phyloP scores from a whole-genome alignment of 2,113 vertebrate species.

The Myotis yumanensis region DNA sequence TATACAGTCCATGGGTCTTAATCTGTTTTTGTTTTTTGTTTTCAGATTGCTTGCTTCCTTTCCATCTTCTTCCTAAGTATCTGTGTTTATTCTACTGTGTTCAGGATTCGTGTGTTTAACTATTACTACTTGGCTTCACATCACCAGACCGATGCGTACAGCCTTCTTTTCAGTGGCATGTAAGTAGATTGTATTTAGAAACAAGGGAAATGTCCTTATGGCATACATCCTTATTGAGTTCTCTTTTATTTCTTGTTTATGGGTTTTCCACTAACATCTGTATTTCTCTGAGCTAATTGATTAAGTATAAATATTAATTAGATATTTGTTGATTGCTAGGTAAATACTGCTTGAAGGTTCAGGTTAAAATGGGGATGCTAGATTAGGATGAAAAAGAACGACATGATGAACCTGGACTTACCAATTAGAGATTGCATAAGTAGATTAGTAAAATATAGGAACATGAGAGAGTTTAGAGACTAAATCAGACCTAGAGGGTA shows the following conservation, averaged over 20 bases:
- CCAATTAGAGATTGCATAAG: neutral
- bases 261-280: neutral
- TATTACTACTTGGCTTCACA: slow-evolving; percentile 95
- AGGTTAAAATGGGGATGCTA: neutral
- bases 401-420: neutral
- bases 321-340: neutral
- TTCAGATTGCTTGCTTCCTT: slow-evolving; percentile 93
- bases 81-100: slow-evolving; percentile 96
- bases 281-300: slow-evolving; percentile 1
- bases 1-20: neutral
- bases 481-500: neutral
- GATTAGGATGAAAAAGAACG: neutral
- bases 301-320: slow-evolving; percentile 2
- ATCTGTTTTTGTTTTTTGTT: slow-evolving; percentile 33
- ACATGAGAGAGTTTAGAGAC: neutral
- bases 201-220: neutral
- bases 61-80: slow-evolving; percentile 95
- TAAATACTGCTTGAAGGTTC: slow-evolving; percentile 36
- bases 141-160: slow-evolving; percentile 97
- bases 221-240: neutral
- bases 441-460: slow-evolving; percentile 5
- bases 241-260: neutral
- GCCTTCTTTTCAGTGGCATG: slow-evolving; percentile 97
- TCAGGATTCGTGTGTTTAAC: slow-evolving; percentile 95
- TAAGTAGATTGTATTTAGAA: slow-evolving; percentile 80